Percentiles rank a stretch among this genome's conserved stretches.
phyloP scores from a whole-genome alignment of 2,113 vertebrate species.

The Channa argus region DNA sequence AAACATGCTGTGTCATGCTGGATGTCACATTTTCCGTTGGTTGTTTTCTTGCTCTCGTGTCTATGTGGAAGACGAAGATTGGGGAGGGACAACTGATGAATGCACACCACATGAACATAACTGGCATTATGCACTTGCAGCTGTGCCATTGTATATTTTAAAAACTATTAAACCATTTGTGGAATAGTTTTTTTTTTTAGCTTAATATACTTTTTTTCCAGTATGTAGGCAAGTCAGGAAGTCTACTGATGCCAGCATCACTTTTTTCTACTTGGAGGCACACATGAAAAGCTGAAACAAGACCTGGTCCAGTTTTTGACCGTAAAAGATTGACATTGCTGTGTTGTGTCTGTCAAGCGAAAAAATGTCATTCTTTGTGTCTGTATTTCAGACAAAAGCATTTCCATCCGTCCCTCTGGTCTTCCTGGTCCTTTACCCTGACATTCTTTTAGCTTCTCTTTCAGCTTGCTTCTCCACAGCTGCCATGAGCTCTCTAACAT shows the following conservation, averaged over 20 bases:
- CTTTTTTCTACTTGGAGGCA: constrained; percentile 11
- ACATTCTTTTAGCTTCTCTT: constrained; percentile 39
- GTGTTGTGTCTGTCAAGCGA: constrained; percentile 19
- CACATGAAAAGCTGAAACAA: constrained; percentile 16
- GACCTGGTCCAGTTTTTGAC: not conserved
- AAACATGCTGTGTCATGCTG: constrained; percentile 42
- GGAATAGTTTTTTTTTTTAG: not conserved
- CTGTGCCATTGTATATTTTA: constrained; percentile 3
- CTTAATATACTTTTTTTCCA: not conserved
- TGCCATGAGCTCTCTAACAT: constrained; percentile 15
- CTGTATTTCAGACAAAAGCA: constrained; percentile 11
- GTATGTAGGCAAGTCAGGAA: not conserved
- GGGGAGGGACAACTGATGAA: constrained; percentile 4
- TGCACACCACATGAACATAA: constrained; percentile 8
- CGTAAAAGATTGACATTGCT: constrained; percentile 4
- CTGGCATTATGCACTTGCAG: constrained; percentile 11
- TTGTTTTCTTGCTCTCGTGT: constrained; percentile 18
- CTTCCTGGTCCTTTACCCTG: constrained; percentile 27
- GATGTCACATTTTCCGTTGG: constrained; percentile 36
- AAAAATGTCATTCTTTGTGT: constrained; percentile 1
- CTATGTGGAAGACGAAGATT: constrained; percentile 13
- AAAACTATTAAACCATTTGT: constrained; percentile 8
- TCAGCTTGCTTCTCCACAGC: not conserved
- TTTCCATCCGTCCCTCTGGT: constrained; percentile 9
- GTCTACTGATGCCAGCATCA: not conserved